phyloP scores from a whole-genome alignment of 2,888 invertebrate genomes.

The Dicycla oo region DNA sequence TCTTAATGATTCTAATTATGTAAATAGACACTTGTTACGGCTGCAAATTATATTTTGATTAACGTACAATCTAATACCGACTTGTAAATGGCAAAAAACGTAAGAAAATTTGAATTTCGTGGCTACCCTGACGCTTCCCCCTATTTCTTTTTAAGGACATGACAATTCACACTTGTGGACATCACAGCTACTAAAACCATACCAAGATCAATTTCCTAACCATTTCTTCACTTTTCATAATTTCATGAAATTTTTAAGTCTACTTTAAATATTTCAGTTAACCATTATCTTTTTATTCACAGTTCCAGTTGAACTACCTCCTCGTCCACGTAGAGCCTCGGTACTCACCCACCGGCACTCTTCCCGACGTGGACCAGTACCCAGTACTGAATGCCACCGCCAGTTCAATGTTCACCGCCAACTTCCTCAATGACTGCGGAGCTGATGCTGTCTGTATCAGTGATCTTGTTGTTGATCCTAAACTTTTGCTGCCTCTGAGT shows the following conservation, averaged over 20 bases:
- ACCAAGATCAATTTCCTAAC: not conserved
- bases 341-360: slow-evolving; percentile 86
- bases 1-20: too few species aligned
- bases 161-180: not conserved
- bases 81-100: too few species aligned
- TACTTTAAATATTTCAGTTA: not conserved
- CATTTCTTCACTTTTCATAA: too few species aligned
- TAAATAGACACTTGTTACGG: too few species aligned
- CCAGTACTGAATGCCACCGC: slow-evolving; percentile 98
- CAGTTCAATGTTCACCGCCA: slow-evolving; percentile 94
- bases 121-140: too few species aligned
- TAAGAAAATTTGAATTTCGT: too few species aligned
- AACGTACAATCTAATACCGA: too few species aligned
- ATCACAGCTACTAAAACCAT: not conserved
- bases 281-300: slow-evolving; percentile 60
- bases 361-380: slow-evolving; percentile 94
- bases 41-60: too few species aligned
- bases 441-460: slow-evolving; percentile 96
- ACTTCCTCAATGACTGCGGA: slow-evolving; percentile 98
- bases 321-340: slow-evolving; percentile 93
- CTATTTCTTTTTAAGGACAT: not conserved
- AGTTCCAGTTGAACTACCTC: slow-evolving; percentile 96
- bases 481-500: slow-evolving; percentile 91
- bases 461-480: slow-evolving; percentile 92
- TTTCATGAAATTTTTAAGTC: not conserved